Evolutionary conservation across 2,113 vertebrate species (phyloP), one percentile per base, ranked within the genome.

Genomic region (Platichthys stellatus): DNA sequence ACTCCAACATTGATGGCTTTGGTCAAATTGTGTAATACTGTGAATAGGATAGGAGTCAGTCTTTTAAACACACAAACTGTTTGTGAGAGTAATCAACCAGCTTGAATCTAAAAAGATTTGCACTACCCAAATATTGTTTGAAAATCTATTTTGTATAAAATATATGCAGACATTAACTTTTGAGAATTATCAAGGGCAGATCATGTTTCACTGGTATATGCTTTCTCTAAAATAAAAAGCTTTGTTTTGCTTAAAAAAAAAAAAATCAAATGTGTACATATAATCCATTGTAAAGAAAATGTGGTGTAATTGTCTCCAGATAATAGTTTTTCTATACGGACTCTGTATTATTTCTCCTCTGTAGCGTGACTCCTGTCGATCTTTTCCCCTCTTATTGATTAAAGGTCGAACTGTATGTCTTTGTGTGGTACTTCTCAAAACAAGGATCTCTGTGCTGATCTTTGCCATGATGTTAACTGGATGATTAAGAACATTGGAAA

Each of bases 141-240:
- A 95, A 95, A 95, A 90, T 96, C 94, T 97, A 96, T 97, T 97
- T 98, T 97, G 94, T 97, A 96, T 97, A 96, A 96, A 96, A 96
- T 95, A 95, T 93, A 94, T 96, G 94, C 92, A 93, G 91, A 93
- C 91, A 92, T 89, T 89, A 90, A 88, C 93, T 93, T 93, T 95
- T 84, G 80, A 94, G 85, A 94, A 95, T 92, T 95, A 90, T 95
- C 83, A 93, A 92, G 95, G 95, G 94, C 93, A 94, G 93, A 96
- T 95, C 86, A 93, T 95, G 92, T 95, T 95, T 95, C 94, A 96
- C 93, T 93, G 90, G 94, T 95, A 92, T 95, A 95, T 95, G 93
- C 95, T 96, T 96, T 97, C 85, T 96, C 94, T 93, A 38, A 74
- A 66, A 53, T 58, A 38, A 74, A 65, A 53, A 62, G 62, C 60